Evolutionary conservation across 2,797 vertebrate species (phyloP).

Genomic region (Orestias chungarensis): DNA sequence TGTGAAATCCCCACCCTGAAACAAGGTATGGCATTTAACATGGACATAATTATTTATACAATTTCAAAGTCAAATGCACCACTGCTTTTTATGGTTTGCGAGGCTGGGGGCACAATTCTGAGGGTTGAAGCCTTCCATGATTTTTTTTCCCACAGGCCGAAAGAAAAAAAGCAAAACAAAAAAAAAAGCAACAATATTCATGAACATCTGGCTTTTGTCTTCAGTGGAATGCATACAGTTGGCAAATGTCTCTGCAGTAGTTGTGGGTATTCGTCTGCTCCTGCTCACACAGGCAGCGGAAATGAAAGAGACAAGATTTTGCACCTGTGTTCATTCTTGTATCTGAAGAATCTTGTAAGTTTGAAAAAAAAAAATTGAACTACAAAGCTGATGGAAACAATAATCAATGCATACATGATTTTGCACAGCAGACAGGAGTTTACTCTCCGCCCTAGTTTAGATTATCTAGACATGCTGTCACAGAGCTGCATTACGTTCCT

Average conservation of each 20-base stretch:
- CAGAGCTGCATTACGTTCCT: not conserved
- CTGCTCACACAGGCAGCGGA: not conserved
- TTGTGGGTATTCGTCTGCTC: conserved; percentile 4
- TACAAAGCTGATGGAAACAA: conserved; percentile 1
- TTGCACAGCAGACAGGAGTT: not conserved
- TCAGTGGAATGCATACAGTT: conserved; percentile 1
- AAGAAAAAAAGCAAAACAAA: not conserved
- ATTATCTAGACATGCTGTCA: not conserved
- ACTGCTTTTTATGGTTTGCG: conserved; percentile 1
- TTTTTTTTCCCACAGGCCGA: not conserved
- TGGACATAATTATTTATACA: too few relatives aligned
- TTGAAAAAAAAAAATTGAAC: not conserved
- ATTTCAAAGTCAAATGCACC: conserved; percentile 1
- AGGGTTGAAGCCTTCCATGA: not conserved
- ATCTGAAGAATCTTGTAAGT: not conserved
- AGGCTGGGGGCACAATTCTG: not conserved
- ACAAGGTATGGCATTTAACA: not conserved
- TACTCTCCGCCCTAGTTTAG: not conserved
- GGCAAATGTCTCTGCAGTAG: conserved; percentile 5
- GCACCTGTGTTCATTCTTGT: not conserved
- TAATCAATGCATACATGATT: conserved; percentile 11
- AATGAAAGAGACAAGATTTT: conserved; percentile 4
- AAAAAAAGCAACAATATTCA: not conserved
- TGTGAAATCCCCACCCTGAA: not conserved
- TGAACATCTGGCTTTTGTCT: conserved; percentile 9